A percentile compares a stretch with the other conserved stretches of the same genome.
Evolutionary conservation across 1,140 invertebrate species (phyloP).

Genomic region (Potamilus streckersoni): DNA sequence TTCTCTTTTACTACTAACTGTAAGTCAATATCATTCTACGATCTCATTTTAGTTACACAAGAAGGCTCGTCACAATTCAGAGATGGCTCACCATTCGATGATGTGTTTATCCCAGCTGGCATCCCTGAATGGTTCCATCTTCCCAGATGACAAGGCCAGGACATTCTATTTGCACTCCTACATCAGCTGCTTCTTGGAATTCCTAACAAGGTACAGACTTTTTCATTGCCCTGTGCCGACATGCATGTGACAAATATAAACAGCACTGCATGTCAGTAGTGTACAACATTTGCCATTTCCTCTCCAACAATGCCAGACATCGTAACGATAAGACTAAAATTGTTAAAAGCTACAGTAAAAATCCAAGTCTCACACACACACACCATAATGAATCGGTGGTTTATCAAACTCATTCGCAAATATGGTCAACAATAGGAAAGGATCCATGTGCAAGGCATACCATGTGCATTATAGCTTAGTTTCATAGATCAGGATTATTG

Average conservation of each 20-base stretch:
- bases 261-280: neutral
- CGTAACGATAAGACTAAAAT: too few relatives aligned
- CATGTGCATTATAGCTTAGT: too few relatives aligned
- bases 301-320: neutral
- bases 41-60: conserved; percentile 75
- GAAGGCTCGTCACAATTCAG: conserved; percentile 81
- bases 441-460: too few relatives aligned
- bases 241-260: neutral
- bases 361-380: too few relatives aligned
- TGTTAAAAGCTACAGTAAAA: too few relatives aligned
- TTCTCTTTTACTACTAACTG: too few relatives aligned
- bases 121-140: conserved; percentile 79
- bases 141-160: conserved; percentile 73
- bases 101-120: conserved; percentile 85
- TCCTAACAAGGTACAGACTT: conserved; percentile 56
- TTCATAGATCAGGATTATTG: too few relatives aligned
- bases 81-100: conserved; percentile 80
- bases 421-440: too few relatives aligned
- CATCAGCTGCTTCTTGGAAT: conserved; percentile 73
- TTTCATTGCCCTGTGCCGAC: neutral
- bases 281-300: neutral
- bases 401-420: too few relatives aligned
- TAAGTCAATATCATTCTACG: too few relatives aligned
- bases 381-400: too few relatives aligned
- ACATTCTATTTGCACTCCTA: conserved; percentile 80